Evolutionary conservation across 2,888 invertebrate genomes (phyloP).

Genomic region (Leptothorax acervorum): DNA sequence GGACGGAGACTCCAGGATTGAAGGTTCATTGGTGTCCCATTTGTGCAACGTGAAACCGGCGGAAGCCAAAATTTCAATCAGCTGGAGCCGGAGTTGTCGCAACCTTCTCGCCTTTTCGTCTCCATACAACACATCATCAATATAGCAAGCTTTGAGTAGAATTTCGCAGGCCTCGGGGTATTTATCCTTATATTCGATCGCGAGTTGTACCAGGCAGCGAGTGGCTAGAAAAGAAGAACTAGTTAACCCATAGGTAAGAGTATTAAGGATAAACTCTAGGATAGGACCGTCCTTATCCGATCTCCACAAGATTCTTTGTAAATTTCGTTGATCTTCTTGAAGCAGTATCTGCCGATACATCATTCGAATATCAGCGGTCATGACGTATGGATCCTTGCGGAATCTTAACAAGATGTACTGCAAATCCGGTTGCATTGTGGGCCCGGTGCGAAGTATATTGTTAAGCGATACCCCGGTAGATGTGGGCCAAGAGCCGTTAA

Average conservation of each 20-base stretch:
- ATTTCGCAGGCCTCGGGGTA: not conserved
- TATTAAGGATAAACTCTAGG: not conserved
- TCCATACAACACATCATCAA: not conserved
- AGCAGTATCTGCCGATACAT: slow-evolving; percentile 2
- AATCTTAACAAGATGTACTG: not conserved
- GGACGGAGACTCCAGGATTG: not conserved
- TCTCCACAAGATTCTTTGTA: not conserved
- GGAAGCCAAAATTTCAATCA: not conserved
- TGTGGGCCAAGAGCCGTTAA: not conserved
- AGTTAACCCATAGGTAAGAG: not conserved
- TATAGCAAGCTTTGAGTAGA: not conserved
- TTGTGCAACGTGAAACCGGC: not conserved
- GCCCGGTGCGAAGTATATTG: not conserved
- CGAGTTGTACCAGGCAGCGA: not conserved
- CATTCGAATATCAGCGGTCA: not conserved
- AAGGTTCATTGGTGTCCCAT: not conserved
- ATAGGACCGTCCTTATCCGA: fast-evolving
- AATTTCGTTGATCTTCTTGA: not conserved
- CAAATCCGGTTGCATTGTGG: not conserved
- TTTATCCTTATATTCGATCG: not conserved
- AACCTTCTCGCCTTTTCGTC: fast-evolving
- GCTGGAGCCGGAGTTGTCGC: not conserved
- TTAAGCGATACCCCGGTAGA: slow-evolving; percentile 17
- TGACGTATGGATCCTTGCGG: not conserved
- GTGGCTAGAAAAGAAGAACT: not conserved